Conservation (phyloP, 2,113 vertebrate species). For the Cettia cetti region DNA sequence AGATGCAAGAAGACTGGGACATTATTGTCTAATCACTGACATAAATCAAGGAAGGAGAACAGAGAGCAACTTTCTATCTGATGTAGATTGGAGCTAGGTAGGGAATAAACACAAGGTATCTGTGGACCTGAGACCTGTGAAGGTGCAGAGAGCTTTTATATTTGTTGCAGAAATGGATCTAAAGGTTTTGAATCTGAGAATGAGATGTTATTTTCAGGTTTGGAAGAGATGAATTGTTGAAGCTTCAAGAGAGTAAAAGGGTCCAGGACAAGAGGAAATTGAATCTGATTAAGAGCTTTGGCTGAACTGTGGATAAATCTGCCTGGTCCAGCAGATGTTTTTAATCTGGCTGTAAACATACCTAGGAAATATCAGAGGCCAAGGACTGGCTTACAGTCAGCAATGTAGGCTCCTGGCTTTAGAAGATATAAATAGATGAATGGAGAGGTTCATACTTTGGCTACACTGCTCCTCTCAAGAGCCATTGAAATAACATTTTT, state of each 20-base stretch:
- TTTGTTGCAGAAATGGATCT: not conserved
- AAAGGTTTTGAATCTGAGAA: not conserved
- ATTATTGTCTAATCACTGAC: not conserved
- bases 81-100: not conserved
- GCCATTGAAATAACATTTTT: not conserved
- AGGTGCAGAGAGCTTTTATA: not conserved
- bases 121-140: not conserved
- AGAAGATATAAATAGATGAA: not conserved
- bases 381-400: not conserved
- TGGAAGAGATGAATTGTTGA: not conserved
- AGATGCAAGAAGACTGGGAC: not conserved
- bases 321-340: constrained; percentile 5
- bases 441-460: not conserved
- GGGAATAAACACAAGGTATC: not conserved
- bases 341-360: constrained; percentile 28
- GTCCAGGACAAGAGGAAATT: not conserved
- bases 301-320: not conserved
- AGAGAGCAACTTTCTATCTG: not conserved
- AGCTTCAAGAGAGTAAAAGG: not conserved
- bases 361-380: not conserved
- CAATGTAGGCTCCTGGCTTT: not conserved
- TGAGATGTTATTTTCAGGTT: not conserved
- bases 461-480: not conserved
- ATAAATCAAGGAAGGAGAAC: not conserved
- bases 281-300: constrained; percentile 37